These are phyloP conservation scores for Polydrusus cervinus DNA, from an alignment of 2,888 invertebrate species.

Conservation along the genomic window DNA sequence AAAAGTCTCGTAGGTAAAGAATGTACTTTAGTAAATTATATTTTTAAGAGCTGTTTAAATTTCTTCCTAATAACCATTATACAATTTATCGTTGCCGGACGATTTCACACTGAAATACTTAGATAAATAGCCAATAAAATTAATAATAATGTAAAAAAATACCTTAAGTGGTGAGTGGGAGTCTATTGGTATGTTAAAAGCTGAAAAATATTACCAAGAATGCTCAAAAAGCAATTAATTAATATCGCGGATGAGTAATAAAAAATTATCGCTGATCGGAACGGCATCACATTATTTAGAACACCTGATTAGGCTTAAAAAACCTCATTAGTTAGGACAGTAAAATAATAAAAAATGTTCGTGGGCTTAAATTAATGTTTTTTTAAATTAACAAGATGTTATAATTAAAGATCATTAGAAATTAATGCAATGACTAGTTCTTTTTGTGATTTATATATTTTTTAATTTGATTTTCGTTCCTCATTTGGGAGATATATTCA, in stretches of 20 bases:
- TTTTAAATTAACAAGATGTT: conserved; percentile 18
- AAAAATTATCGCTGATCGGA: neutral
- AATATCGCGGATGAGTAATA: neutral
- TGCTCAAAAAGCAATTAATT: conserved; percentile 6
- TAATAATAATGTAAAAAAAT: no score
- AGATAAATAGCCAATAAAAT: no score
- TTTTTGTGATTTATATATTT: neutral
- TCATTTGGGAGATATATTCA: no score
- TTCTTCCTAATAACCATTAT: no score
- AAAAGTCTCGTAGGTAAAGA: neutral
- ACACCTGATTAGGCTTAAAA: conserved; percentile 3
- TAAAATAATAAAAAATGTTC: neutral
- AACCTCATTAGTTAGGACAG: conserved; percentile 5
- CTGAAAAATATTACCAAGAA: neutral
- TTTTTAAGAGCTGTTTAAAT: no score
- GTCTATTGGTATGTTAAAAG: neutral
- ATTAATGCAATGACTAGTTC: conserved; percentile 4
- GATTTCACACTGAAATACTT: no score
- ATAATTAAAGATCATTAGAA: conserved; percentile 7
- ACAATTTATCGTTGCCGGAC: no score
- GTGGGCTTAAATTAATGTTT: conserved; percentile 12
- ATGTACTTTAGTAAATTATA: neutral
- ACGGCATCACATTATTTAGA: conserved; percentile 6
- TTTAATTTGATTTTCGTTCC: conserved; percentile 8
- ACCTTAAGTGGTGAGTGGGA: neutral